Conservation (phyloP, 2,113 vertebrate species). For the Panthera leo region DNA sequence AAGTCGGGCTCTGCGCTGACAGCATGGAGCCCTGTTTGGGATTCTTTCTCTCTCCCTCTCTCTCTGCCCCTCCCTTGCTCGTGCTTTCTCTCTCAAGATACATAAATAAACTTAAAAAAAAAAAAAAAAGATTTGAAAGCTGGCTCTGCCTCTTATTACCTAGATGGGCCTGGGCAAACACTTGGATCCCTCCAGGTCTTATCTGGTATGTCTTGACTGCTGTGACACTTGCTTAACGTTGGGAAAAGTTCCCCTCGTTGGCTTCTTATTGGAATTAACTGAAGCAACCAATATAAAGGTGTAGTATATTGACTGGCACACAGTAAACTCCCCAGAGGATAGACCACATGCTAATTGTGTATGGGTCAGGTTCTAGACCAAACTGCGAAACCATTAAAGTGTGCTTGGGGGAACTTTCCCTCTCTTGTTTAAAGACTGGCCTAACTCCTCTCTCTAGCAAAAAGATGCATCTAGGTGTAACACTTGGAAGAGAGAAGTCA, state of each 20-base stretch:
- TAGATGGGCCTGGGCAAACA: neutral
- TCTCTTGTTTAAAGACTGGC: neutral
- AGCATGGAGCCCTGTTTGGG: too few species aligned
- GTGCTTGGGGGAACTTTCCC: neutral
- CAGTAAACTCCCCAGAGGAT: neutral
- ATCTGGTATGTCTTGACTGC: neutral
- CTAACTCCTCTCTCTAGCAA: neutral
- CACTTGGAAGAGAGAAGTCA: neutral
- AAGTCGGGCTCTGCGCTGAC: too few species aligned
- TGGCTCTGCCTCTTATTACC: neutral
- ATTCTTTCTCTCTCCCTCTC: too few species aligned
- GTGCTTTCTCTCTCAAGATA: too few species aligned
- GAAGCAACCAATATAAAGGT: neutral
- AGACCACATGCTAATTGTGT: too few species aligned
- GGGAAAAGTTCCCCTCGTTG: neutral
- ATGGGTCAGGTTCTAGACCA: neutral
- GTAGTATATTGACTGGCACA: too few species aligned
- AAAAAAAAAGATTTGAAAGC: neutral
- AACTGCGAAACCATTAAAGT: neutral
- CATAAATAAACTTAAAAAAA: too few species aligned
- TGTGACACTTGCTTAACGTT: neutral
- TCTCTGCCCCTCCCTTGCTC: too few species aligned
- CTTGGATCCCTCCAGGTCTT: neutral
- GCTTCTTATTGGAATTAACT: neutral
- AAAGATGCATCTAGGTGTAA: neutral